Base-by-base conservation (phyloP, 2,113 vertebrate genomes). In the Grammomys dolichurus region DNA sequence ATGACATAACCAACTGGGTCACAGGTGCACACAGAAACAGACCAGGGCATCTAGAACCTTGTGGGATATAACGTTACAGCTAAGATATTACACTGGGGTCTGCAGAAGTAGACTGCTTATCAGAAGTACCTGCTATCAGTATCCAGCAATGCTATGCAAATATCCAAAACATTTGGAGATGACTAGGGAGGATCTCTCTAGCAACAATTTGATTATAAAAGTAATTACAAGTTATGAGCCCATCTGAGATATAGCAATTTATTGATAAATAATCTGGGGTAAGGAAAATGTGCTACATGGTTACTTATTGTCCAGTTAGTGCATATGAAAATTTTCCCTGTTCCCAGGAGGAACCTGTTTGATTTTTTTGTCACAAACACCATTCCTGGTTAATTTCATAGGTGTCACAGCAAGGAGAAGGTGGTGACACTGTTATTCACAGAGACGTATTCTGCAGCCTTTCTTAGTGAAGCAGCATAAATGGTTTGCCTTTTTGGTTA, bases 381-480 rank as follows among this genome's bases (percentile, higher is more conserved):
- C 13, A 85, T 63, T 90, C n/a, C n/a, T 84, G 63, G 28, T 26
- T 90, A 94, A 87, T 94, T 82, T 94, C 70, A 88, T 56, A 81
- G 19, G 56, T 84, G 8, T 20, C 14, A 28, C 36, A 85, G 9
- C 13, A 95, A 94, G 31, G 19, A 46, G 76, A 90, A 96, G 43
- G 36, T 91, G 84, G 58, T 16, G 84, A 91, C 11, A 26, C 56
- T 72, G 63, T 54, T 94, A 88, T 69, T 93, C 87, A 78, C 48
- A 76, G 73, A 26, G 43, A 14, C 46, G 75, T 43, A 9, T 17
- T 76, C 77, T 86, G 19, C 67, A 86, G 70, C 0, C 3, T 73
- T 43, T 33, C 65, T 65, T n/a, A 88, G 63, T 69, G 20, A 93
- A 95, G 85, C 13, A 17, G 12, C 80, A 40, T 56, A 82, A 70